Conservation (phyloP, 2,888 invertebrate genomes). For the Tryphoninae sp. region DNA sequence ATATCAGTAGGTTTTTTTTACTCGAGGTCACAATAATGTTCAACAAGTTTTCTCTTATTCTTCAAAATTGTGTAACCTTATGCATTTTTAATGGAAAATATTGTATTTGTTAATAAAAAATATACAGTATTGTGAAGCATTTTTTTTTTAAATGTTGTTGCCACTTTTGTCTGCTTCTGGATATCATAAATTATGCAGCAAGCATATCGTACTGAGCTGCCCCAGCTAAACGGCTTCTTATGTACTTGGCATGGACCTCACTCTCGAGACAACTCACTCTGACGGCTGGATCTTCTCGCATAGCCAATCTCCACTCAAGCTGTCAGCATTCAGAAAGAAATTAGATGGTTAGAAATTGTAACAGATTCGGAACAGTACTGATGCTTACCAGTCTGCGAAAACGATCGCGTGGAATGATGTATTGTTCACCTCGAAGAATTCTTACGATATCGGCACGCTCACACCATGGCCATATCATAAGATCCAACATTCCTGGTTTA, state of each 20-base stretch:
- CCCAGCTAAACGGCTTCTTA: constrained; percentile 86
- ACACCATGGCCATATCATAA: constrained; percentile 94
- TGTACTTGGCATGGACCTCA: constrained; percentile 88
- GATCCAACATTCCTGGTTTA: constrained; percentile 90
- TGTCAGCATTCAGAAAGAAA: constrained; percentile 71
- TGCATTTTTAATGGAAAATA: constrained; percentile 32
- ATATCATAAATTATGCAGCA: constrained; percentile 32
- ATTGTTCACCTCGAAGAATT: constrained; percentile 85
- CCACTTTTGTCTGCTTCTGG: background rate
- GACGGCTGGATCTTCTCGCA: constrained; percentile 88
- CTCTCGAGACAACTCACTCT: constrained; percentile 86
- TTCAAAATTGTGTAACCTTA: background rate
- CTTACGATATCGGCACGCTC: constrained; percentile 86
- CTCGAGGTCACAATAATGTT: constrained; percentile 29
- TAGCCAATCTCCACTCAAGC: constrained; percentile 87
- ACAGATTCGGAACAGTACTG: background rate
- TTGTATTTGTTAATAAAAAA: constrained; percentile 46
- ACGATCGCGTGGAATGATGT: constrained; percentile 85
- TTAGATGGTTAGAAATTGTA: background rate
- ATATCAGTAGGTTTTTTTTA: constrained; percentile 8
- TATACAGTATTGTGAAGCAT: constrained; percentile 23
- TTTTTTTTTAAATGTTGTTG: constrained; percentile 19
- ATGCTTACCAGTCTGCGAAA: constrained; percentile 85
- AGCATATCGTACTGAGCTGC: constrained; percentile 86
- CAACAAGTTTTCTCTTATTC: background rate